A percentile compares a stretch with the other conserved stretches of the same genome.
These are phyloP conservation scores for Lycopodina hypogea DNA, from an alignment of 37 sponge, comb jelly and placozoan genomes.

Conservation along the genomic window DNA sequence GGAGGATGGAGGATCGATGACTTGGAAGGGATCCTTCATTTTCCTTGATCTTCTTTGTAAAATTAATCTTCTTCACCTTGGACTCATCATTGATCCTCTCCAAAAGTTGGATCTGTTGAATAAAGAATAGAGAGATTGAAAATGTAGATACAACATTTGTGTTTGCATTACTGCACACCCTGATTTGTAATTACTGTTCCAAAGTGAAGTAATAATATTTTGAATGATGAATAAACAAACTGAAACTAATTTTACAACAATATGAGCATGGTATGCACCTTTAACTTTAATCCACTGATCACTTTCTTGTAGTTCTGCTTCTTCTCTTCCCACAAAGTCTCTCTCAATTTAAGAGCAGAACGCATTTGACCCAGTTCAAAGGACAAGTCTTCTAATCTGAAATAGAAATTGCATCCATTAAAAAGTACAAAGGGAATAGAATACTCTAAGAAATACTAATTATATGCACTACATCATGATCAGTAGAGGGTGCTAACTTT, in stretches of 20 bases:
- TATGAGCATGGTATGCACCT: too few species aligned
- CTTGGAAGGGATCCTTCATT: conserved; percentile 19
- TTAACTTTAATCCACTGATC: conserved; percentile 42
- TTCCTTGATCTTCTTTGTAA: conserved; percentile 16
- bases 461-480: neutral
- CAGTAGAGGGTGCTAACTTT: neutral
- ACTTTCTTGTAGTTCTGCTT: conserved; percentile 52
- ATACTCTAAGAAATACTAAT: neutral
- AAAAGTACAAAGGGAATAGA: neutral
- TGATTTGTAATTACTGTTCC: neutral
- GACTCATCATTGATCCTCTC: conserved; percentile 5
- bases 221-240: neutral
- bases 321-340: conserved; percentile 37
- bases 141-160: neutral
- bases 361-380: conserved; percentile 13
- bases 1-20: neutral
- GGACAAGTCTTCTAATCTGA: conserved; percentile 10
- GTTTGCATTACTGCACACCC: neutral
- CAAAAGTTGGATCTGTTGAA: conserved; percentile 7
- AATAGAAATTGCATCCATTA: neutral
- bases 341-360: neutral
- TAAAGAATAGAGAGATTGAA: neutral
- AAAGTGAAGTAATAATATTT: neutral
- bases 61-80: conserved; percentile 23
- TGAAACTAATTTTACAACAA: too few species aligned